Conservation (phyloP, 1,140 invertebrate species). For the Cyrtorhinus lividipennis region DNA sequence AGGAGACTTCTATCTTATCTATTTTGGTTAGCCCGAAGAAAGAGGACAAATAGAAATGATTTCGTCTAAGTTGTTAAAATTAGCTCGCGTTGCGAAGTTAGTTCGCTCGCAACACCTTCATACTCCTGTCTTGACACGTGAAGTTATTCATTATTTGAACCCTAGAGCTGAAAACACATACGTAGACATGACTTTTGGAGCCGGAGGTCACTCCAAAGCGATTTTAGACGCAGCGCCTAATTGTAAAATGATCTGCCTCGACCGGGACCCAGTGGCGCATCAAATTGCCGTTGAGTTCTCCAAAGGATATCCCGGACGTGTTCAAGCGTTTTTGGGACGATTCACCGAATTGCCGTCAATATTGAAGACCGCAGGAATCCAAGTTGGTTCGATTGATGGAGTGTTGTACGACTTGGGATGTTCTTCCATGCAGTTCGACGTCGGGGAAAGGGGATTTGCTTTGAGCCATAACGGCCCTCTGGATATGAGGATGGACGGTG, state of each 20-base stretch:
- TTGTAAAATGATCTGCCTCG: constrained; percentile 59
- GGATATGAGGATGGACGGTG: constrained; percentile 91
- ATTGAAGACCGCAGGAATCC: constrained; percentile 41
- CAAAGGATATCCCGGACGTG: constrained; percentile 45
- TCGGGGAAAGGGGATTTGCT: constrained; percentile 66
- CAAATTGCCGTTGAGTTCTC: constrained; percentile 46
- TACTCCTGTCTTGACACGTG: constrained; percentile 52
- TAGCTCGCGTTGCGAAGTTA: background rate
- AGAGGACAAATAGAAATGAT: background rate
- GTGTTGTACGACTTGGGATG: constrained; percentile 89
- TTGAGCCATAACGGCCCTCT: constrained; percentile 69
- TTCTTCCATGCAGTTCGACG: constrained; percentile 90
- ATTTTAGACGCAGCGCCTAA: constrained; percentile 40
- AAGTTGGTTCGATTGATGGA: constrained; percentile 57
- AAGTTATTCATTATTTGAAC: constrained; percentile 51
- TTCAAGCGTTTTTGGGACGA: constrained; percentile 63
- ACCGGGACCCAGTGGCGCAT: constrained; percentile 71
- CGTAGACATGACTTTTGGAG: constrained; percentile 88
- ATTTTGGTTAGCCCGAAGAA: too few species aligned
- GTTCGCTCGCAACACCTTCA: too few species aligned
- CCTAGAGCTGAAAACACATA: constrained; percentile 42
- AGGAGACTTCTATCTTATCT: constrained; percentile 14
- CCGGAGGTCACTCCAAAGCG: constrained; percentile 66
- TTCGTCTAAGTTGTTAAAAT: background rate
- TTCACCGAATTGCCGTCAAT: constrained; percentile 74